Conservation (phyloP, 2,797 vertebrate genomes). For the Odontamblyopus rebecca region DNA sequence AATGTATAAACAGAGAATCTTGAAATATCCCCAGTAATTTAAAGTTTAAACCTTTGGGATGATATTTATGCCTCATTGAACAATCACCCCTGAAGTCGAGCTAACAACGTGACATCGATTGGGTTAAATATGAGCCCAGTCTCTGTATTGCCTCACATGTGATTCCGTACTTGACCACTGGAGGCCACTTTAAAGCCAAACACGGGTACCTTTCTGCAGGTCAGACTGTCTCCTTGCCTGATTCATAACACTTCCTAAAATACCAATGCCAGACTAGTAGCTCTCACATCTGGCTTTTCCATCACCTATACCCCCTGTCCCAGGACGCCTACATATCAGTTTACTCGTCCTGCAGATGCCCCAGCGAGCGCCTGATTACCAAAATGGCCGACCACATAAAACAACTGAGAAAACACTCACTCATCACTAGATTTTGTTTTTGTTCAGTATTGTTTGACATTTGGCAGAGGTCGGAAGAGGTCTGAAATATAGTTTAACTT, state of each 20-base stretch:
- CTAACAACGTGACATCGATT: too few relatives aligned
- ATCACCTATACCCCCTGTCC: conserved; percentile 49
- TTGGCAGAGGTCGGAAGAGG: conserved; percentile 7
- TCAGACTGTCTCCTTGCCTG: neutral
- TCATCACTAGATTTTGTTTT: conserved; percentile 48
- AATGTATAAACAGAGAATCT: too few relatives aligned
- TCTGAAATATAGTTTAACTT: neutral
- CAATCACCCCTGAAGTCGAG: neutral
- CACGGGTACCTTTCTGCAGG: neutral
- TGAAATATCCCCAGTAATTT: neutral
- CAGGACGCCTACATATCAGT: conserved; percentile 54
- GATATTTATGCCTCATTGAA: neutral
- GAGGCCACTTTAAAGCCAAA: neutral
- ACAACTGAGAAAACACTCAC: conserved; percentile 48
- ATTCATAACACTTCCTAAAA: conserved; percentile 14
- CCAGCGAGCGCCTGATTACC: conserved; percentile 22
- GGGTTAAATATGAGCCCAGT: neutral
- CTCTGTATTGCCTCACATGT: neutral
- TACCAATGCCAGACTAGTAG: conserved; percentile 33
- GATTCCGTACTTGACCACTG: neutral
- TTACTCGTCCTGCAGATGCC: conserved; percentile 57
- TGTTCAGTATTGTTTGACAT: conserved; percentile 49
- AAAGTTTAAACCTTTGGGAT: neutral
- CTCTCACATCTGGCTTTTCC: conserved; percentile 63
- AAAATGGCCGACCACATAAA: conserved; percentile 48